Base-by-base conservation (phyloP, 2,888 invertebrate genomes). In the Augiades crinisus region DNA sequence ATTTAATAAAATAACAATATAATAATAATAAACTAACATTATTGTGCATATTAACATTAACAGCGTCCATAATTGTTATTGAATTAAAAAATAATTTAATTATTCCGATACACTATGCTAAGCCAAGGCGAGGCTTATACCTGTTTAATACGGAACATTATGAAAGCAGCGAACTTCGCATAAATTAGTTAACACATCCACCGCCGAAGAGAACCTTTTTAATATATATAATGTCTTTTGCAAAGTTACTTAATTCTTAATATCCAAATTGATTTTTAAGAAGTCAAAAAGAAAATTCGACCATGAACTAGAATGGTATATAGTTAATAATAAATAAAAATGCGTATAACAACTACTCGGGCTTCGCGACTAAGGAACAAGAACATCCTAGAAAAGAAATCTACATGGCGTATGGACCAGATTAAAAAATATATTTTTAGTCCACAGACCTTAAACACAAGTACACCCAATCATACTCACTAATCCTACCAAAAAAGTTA, bases 401-500 rank as follows among this genome's bases (percentile, higher is more conserved):
- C 38, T 38, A 38, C 21, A 30, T 21, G 21, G 24, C 3, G 24
- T 14, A 16, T 13, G 24, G 5, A 24, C 22, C 40, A 47, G 14
- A 8, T 34, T 14, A 14, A 34, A 17, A 10, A 3, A 19, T n/a
- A 22, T 24, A 27, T 36, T 21, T 45, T 12, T 24, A 40, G 12
- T 47, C 7, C 24, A 31, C 49, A 12, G 31, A 31, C 12, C 34
- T 47, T 10, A 40, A 17, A 21, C n/a, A 30, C 5, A 33, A 41
- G 19, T 21, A 22, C 22, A 41, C n/a, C 47, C 49, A 24, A n/a
- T 43, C 49, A 49, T 41, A 40, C 27, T 12, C 24, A 31, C 17
- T 43, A 50, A 43, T 17, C 16, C 45, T 43, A 50, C 19, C 22
- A 34, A 41, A 41, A 47, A 14, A 49, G 2, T 38, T 38, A 22